These are phyloP conservation scores for Listrodromus nycthemerus DNA, from an alignment of 2,888 invertebrate species.

Conservation along the genomic window DNA sequence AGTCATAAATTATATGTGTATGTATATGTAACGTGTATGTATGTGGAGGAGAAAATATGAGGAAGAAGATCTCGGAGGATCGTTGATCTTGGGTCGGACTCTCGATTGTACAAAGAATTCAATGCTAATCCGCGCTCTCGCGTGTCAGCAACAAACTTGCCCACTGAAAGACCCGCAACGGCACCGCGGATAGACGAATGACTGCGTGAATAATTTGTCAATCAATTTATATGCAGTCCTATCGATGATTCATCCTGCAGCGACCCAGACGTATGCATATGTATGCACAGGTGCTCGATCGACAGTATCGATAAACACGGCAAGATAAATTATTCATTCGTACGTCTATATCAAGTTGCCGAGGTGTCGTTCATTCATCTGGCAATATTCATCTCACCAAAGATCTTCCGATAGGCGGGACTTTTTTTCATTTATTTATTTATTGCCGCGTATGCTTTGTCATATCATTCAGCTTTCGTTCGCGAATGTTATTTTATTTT, in stretches of 20 bases:
- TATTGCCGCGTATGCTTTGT: conserved; percentile 1
- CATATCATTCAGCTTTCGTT: background rate
- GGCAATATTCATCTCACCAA: conserved; percentile 18
- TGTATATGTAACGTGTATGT: no score
- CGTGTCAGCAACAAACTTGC: conserved; percentile 53
- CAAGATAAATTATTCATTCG: conserved; percentile 58
- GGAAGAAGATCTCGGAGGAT: conserved; percentile 33
- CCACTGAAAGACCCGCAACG: background rate
- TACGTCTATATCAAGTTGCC: conserved; percentile 20
- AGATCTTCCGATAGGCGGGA: conserved; percentile 14
- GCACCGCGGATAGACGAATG: conserved; percentile 44
- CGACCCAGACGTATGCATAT: conserved; percentile 37
- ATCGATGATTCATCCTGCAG: conserved; percentile 44
- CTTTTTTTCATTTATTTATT: background rate
- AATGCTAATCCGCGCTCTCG: conserved; percentile 34
- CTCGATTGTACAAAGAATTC: conserved; percentile 24
- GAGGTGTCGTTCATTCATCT: conserved; percentile 47
- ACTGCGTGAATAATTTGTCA: conserved; percentile 36
- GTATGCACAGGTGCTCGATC: conserved; percentile 57
- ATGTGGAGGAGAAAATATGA: background rate
- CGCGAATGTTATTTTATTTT: no score
- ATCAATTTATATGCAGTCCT: conserved; percentile 59
- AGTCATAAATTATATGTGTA: conserved; percentile 8
- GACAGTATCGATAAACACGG: conserved; percentile 51
- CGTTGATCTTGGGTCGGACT: conserved; percentile 35